Base-by-base conservation (phyloP, 2,888 invertebrate species). In the Athalia rosae region DNA sequence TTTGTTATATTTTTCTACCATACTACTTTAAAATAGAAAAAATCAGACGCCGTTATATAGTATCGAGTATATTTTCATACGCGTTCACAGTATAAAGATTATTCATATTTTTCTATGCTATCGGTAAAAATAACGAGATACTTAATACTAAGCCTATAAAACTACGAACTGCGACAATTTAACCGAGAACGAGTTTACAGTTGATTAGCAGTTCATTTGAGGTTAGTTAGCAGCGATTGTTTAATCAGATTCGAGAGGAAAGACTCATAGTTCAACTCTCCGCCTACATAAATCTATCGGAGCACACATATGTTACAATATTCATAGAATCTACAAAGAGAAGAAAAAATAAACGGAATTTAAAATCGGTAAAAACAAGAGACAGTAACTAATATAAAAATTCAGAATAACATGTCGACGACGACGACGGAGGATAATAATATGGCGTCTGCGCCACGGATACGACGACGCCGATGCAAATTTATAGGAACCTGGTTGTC, bases 401-500 rank as follows among this genome's bases (percentile, higher is more conserved):
- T 50, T 53, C 8, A 50, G 43, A 61, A 61, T 15, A 28, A 13
- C 61, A 71, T 71, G 71, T 71, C 71, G n/a, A 58, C 69, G 45
- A 69, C 69, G 43, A 56, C 69, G 67, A 41, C 43, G 71, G 71
- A 61, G 62, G 74, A 59, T 11, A 62, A 74, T 74, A 74, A 74
- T 50, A 74, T 76, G 41, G 59, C 77, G 78, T 62, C 76, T 76
- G 62, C 76, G 69, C 76, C 67, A 41, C 79, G 80, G 58, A 77
- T 80, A 13, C 80, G 82, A 62, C 84, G 86, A 76, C 85, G 86
- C 77, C 85, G 85, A 81, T 86, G 88, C 83, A 86, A 87, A 83
- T 87, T 86, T 82, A 85, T 86, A 82, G 81, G 82, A 76, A 83
- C 82, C 76, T 86, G 86, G 85, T 80, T 83, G 77, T 80, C 79